Percentiles rank a stretch among this genome's conserved stretches.
Conservation (phyloP, 2,888 invertebrate genomes). For the Dolichomitus sp. region DNA sequence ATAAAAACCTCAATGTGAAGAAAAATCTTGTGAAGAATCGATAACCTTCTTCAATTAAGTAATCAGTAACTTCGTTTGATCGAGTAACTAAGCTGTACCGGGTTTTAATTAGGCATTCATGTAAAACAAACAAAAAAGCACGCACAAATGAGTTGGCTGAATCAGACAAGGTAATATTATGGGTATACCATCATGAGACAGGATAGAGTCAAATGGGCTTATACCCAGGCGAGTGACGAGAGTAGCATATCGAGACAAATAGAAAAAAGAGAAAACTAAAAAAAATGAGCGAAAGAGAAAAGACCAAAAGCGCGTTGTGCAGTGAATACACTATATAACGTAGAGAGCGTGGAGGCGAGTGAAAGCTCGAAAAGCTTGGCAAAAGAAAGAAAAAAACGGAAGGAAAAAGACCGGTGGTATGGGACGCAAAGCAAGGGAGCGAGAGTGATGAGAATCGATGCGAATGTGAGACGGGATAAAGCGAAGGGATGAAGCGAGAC, state of each 20-base stretch:
- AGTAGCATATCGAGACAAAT: slow-evolving; percentile 55
- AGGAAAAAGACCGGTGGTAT: slow-evolving; percentile 17
- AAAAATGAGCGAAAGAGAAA: slow-evolving; percentile 30
- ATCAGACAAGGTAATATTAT: slow-evolving; percentile 71
- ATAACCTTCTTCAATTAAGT: background rate
- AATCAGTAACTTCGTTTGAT: background rate
- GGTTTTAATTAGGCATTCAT: background rate
- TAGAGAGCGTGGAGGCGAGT: slow-evolving; percentile 42
- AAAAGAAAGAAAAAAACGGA: slow-evolving; percentile 14
- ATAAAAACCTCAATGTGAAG: slow-evolving; percentile 12
- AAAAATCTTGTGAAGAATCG: background rate
- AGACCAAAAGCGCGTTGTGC: slow-evolving; percentile 29
- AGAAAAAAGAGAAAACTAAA: slow-evolving; percentile 29
- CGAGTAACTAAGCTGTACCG: background rate
- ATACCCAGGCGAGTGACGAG: slow-evolving; percentile 45
- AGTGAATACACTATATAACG: slow-evolving; percentile 45
- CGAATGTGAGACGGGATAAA: slow-evolving; percentile 41
- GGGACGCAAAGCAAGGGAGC: slow-evolving; percentile 44
- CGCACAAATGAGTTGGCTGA: slow-evolving; percentile 57
- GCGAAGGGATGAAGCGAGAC: slow-evolving; percentile 54
- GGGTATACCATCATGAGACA: slow-evolving; percentile 51
- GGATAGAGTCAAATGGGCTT: slow-evolving; percentile 55
- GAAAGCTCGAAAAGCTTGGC: slow-evolving; percentile 50
- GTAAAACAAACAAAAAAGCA: background rate
- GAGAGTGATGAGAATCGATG: slow-evolving; percentile 51